Evolutionary conservation across 2,888 invertebrate species (phyloP), one percentile per base, ranked within the genome.

Genomic region (Agriopis marginaria): DNA sequence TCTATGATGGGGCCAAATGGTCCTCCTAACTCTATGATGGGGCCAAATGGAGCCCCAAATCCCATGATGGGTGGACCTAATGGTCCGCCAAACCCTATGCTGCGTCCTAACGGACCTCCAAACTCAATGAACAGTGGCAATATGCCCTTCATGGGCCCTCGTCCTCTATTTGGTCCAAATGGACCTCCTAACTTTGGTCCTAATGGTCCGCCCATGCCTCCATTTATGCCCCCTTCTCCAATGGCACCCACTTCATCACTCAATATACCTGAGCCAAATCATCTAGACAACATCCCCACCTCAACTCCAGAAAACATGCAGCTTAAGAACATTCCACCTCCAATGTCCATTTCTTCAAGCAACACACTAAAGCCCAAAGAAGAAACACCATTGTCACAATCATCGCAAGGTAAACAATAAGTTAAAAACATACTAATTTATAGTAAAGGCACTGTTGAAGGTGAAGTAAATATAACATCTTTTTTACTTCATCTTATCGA

Each of bases 291-390:
- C 1, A 67, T 32, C 39, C 44, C 56, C 12, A 54, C 51, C 17
- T 67, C 64, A 11, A 61, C 70, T 47, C 65, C 73, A 4, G 73
- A 75, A 40, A 62, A 59, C 4, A 89, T 96, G 83, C 96, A 95
- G 79, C 90, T 95, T 14, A 95, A 95, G 79, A 95, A 95, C 71
- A 96, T 96, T 79, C 95, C 96, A 32, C 95, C 95, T 3, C 95
- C 96, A 0, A 93, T 94, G 79, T 95, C 96, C 5, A 90, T 95
- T 60, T 95, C 95, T 73, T 80, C 96, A 32, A 67, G 68, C 39
- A 66, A 65, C 50, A 68, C 65, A 7, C 86, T 84, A 11, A 85
- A 84, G 59, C 75, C 83, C 11, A 76, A 44, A n/a, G 45, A 53
- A 40, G 62, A 62, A 45, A 53, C 54, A 9, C 89, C 93, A 23